Base-by-base conservation (phyloP, 1,140 invertebrate genomes). In the Drosophila asahinai region DNA sequence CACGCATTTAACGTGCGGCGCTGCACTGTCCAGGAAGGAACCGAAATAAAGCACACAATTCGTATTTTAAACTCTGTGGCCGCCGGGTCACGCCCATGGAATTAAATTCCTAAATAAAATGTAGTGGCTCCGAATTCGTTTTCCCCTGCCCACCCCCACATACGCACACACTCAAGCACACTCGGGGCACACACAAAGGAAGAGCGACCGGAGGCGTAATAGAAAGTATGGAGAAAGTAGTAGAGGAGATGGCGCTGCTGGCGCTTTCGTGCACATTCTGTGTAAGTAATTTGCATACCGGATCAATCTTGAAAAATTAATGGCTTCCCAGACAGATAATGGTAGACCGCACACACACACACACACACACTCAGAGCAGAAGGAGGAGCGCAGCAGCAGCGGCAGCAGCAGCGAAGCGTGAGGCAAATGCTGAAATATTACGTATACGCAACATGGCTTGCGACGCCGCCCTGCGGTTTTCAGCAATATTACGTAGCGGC, bases 301-400 rank as follows among this genome's bases (percentile, higher is more conserved):
- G 89, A 91, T 91, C 89, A 91, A 91, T 91, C 89, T 91, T 91
- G 89, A 91, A 91, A 90, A 91, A 91, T 91, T 91, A 91, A 91
- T 91, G 89, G 89, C 89, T 91, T 91, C 89, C 89, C 89, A 91
- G 89, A 91, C 89, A 91, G 89, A 91, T 91, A 91, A 91, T 91
- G 89, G 89, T 91, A 91, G 79, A 89, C 89, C 89, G 82, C 87
- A 87, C 75, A 91, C 77, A 80, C 84, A 67, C 52, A 49, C n/a
- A n/a, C 62, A 68, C 75, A 68, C 68, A 52, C 64, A 48, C 30
- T 38, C 45, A 60, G 25, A 52, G 52, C 17, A 42, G 58, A 60
- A 62, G 64, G 45, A 67, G 61, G 25, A 57, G 62, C 48, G 43
- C 40, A 38, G 55, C 70, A 47, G 57, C 77, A 83, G 55, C 86